These are phyloP conservation scores for Amphiprion clarkii DNA, from an alignment of 2,797 vertebrate species.

Conservation along the genomic window DNA sequence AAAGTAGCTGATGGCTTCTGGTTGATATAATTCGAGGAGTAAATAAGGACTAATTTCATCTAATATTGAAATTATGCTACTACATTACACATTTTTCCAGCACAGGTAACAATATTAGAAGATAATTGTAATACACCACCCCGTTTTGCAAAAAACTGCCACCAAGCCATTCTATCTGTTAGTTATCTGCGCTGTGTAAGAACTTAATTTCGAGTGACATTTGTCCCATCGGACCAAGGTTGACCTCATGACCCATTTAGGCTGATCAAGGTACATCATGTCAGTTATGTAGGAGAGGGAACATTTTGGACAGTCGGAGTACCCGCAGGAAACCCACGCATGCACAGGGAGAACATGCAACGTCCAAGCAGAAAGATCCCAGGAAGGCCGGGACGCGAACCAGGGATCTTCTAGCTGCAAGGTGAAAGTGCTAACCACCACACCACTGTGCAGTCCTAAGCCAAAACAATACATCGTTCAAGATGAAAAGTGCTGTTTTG, in stretches of 20 bases:
- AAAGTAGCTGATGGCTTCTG: background rate
- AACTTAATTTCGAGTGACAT: background rate
- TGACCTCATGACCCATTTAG: background rate
- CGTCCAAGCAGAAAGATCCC: too few species aligned
- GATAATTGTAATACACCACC: background rate
- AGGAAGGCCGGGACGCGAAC: too few species aligned
- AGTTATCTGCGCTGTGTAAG: background rate
- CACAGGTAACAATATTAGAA: background rate
- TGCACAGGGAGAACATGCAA: too few species aligned
- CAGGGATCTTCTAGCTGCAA: too few species aligned
- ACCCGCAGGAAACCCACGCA: too few species aligned
- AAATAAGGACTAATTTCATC: background rate
- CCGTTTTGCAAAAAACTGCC: background rate
- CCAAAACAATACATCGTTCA: too few species aligned
- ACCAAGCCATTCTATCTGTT: background rate
- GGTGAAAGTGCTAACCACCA: too few species aligned
- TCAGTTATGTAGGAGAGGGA: background rate
- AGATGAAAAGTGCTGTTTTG: too few species aligned
- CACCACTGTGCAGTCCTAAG: too few species aligned
- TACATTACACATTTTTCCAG: background rate
- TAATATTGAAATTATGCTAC: background rate
- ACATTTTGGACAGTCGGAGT: background rate
- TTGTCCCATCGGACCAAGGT: background rate
- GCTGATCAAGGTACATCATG: background rate
- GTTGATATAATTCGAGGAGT: background rate